Conservation (phyloP, 2,113 vertebrate species). For the Nicator chloris region DNA sequence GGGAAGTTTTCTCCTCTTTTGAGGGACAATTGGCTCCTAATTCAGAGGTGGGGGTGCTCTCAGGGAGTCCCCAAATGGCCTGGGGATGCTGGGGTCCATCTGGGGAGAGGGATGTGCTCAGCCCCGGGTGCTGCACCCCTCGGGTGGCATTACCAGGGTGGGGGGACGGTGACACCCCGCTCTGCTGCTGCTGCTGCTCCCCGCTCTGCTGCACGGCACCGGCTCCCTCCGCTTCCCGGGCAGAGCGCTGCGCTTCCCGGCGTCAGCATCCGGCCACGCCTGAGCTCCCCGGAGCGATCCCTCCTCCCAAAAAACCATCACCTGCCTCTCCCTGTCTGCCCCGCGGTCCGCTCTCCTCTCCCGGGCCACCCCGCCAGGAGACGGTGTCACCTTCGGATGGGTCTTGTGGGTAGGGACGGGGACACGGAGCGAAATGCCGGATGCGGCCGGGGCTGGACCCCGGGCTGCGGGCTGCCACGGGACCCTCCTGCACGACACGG, state of each 20-base stretch:
- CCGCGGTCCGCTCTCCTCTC: neutral
- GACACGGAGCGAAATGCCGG: accelerated
- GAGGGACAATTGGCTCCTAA: neutral
- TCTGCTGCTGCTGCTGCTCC: neutral
- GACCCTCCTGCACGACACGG: neutral
- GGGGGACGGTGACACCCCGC: neutral
- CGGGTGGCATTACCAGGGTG: neutral
- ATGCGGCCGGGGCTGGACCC: neutral
- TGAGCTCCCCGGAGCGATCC: neutral
- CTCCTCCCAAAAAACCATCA: neutral
- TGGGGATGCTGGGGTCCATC: neutral
- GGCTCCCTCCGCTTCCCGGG: neutral
- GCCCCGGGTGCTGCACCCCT: neutral
- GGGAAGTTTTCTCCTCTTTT: neutral
- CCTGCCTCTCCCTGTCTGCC: neutral
- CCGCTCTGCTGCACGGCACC: neutral
- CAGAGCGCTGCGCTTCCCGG: neutral
- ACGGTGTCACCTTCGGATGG: neutral
- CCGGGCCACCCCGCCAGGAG: neutral
- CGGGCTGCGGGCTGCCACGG: neutral
- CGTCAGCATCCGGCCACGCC: accelerated
- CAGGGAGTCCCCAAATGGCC: accelerated
- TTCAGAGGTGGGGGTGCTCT: neutral
- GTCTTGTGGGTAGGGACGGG: neutral
- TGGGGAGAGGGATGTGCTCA: neutral